Conservation (phyloP, 2,797 vertebrate genomes). For the Neostethus bicornis region DNA sequence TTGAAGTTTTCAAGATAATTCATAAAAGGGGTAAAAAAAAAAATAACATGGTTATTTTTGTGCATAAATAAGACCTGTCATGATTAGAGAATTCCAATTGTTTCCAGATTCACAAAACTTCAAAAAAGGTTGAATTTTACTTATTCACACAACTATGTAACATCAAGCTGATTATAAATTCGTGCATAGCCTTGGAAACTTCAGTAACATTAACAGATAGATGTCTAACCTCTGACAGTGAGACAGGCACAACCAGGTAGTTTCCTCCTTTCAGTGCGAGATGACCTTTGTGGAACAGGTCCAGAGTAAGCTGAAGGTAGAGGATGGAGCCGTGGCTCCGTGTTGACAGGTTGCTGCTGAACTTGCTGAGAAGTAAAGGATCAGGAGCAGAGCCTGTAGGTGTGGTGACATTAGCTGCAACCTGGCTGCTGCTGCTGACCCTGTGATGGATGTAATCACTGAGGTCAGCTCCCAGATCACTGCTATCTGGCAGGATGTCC, state of each 20-base stretch:
- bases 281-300: slow-evolving; percentile 94
- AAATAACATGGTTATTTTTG: too few relatives aligned
- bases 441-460: slow-evolving; percentile 93
- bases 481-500: slow-evolving; percentile 92
- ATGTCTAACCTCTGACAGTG: slow-evolving; percentile 91
- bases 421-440: slow-evolving; percentile 87
- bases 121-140: neutral
- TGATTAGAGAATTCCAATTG: neutral
- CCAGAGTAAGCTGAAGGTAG: slow-evolving; percentile 94
- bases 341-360: slow-evolving; percentile 91
- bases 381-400: slow-evolving; percentile 90
- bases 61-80: neutral
- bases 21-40: too few relatives aligned
- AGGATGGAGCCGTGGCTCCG: slow-evolving; percentile 95
- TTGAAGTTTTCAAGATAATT: slow-evolving; percentile 10
- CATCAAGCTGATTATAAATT: neutral
- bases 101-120: neutral
- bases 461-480: slow-evolving; percentile 90
- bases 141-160: neutral
- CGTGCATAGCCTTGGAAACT: neutral
- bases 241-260: slow-evolving; percentile 96
- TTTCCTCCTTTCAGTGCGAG: slow-evolving; percentile 94
- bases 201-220: neutral
- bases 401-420: slow-evolving; percentile 92
- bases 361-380: slow-evolving; percentile 86